These are phyloP conservation scores for Nomada hirtipes DNA, from an alignment of 2,888 invertebrate genomes.

Conservation along the genomic window DNA sequence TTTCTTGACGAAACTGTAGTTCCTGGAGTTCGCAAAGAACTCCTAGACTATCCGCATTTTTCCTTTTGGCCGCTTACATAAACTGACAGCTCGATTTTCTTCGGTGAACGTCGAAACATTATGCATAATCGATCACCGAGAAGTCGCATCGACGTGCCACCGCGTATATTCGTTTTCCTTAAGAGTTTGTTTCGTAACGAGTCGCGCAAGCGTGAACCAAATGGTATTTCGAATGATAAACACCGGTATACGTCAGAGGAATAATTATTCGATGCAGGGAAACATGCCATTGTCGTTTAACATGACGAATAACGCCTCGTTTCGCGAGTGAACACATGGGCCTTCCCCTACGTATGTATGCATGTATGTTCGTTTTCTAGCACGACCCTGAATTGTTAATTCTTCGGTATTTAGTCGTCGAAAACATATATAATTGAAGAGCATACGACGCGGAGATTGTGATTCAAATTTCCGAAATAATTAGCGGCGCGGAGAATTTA, in stretches of 20 bases:
- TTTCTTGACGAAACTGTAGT: not conserved
- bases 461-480: not conserved
- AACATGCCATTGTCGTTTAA: not conserved
- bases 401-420: not conserved
- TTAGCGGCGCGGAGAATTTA: not conserved
- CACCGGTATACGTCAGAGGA: conserved; percentile 2
- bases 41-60: not conserved
- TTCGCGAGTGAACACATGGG: conserved; percentile 5
- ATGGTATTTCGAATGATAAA: conserved; percentile 22
- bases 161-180: not conserved
- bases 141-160: conserved; percentile 2
- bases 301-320: not conserved
- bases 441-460: not conserved
- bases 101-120: not conserved
- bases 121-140: conserved; percentile 34
- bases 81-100: not conserved
- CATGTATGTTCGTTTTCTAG: not conserved
- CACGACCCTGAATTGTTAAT: conserved; percentile 20
- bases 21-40: not conserved
- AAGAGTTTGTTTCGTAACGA: conserved; percentile 10
- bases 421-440: not conserved
- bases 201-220: conserved; percentile 22
- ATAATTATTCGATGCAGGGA: conserved; percentile 4
- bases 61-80: not conserved
- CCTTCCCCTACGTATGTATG: conserved; percentile 1